Conservation (phyloP, 2,797 vertebrate genomes). For the Anas bahamensis region DNA sequence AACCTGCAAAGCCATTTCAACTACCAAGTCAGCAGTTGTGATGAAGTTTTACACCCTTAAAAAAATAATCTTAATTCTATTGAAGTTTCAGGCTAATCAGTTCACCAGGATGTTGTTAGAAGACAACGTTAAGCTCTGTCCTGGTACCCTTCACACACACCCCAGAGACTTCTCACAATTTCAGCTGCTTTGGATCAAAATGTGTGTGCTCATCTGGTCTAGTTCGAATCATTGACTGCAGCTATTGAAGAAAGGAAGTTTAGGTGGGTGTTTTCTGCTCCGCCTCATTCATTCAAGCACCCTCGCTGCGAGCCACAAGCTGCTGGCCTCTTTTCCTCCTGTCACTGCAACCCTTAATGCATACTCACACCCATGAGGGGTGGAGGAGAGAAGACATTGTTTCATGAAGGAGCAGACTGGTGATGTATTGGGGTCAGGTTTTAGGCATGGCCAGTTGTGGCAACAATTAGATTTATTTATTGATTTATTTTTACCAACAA, state of each 20-base stretch:
- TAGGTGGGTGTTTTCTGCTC: neutral
- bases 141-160: neutral
- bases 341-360: neutral
- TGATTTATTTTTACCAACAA: neutral
- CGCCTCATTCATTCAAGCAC: neutral
- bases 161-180: neutral
- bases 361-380: no score
- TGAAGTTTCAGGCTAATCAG: neutral
- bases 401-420: neutral
- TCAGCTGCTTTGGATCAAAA: neutral
- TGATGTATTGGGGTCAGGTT: neutral
- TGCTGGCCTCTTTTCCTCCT: neutral
- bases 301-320: neutral
- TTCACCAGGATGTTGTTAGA: neutral
- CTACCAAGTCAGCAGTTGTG: neutral
- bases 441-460: neutral
- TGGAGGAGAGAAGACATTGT: neutral
- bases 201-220: fast-evolving
- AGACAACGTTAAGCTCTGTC: neutral
- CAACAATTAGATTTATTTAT: neutral
- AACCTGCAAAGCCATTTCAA: neutral
- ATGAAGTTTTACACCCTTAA: neutral
- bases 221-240: neutral
- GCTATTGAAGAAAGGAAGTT: neutral
- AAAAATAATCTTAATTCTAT: neutral